Evolutionary conservation across 1,140 invertebrate genomes (phyloP), one percentile per base, ranked within the genome.

Genomic region (Saccostrea echinata): DNA sequence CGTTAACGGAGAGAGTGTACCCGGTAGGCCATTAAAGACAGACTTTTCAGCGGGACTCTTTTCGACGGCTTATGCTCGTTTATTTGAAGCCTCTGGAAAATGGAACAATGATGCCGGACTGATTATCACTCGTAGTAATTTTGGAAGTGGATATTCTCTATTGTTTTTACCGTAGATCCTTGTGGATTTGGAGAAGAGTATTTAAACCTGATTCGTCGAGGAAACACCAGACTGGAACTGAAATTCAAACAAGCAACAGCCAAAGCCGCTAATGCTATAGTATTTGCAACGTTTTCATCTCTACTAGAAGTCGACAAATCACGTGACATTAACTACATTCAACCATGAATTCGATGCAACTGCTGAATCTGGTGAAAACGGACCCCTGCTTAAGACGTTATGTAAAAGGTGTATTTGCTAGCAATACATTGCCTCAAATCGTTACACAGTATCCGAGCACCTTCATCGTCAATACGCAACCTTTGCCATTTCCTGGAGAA

Each of bases 101-200:
- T 84, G 86, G 86, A 87, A 87, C 33, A 82, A 87, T 27, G 86
- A 87, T 24, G 35, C 81, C 0, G 86, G 86, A 68, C 71, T 87
- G 4, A 51, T 11, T 3, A 43, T 87, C 16, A 57, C 53, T 9
- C 16, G 68, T 11, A 13, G 33, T 8, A 51, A 83, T 53, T 87
- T 84, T 71, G 82, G 43, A 68, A 43, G 76, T 8, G 86, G 86
- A 6, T 87, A 35, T 83, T n/a, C 82, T 1, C 18, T 87, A 21
- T 71, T 68, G 86, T 57, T 1, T 87, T 87, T 71, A 83, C n/a
- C 4, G 12, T 87, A 12, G 30, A 24, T 12, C 86, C 82, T 8
- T 33, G 82, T 53, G 64, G 13, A 16, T 76, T 88, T 24, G 35
- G 55, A 35, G 86, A 84, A 33, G 86, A 87, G 18, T 87, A 43